These are phyloP conservation scores for Andricus curvator DNA, from an alignment of 2,888 invertebrate species.

Conservation along the genomic window DNA sequence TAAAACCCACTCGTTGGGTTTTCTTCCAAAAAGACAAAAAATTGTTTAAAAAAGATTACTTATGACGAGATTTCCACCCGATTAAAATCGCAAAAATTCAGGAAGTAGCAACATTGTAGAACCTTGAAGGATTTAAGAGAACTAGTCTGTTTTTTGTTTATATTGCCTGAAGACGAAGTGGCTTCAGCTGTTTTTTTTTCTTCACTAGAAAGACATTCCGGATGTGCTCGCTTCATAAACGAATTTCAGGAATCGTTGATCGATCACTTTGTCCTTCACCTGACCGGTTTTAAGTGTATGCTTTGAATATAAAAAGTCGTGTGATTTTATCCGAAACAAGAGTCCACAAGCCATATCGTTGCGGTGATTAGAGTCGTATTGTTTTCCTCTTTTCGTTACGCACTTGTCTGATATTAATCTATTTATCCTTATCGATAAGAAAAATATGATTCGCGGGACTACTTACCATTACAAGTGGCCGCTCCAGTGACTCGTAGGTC, in stretches of 20 bases:
- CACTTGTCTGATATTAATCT: conserved; percentile 23
- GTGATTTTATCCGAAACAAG: conserved; percentile 33
- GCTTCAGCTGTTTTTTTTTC: conserved; percentile 35
- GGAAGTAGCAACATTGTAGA: conserved; percentile 29
- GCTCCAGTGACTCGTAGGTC: conserved; percentile 85
- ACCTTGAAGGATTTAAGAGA: conserved; percentile 21
- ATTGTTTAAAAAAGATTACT: neutral
- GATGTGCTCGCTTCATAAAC: conserved; percentile 20
- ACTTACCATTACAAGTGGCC: conserved; percentile 86
- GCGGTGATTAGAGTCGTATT: conserved; percentile 26
- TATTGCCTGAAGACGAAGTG: conserved; percentile 22
- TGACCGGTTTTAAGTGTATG: conserved; percentile 6
- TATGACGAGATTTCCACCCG: neutral
- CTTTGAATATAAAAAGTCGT: conserved; percentile 1
- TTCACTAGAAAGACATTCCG: neutral
- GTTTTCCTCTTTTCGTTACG: conserved; percentile 35
- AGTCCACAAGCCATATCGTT: conserved; percentile 24
- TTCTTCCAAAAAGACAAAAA: conserved; percentile 9
- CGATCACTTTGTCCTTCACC: conserved; percentile 33
- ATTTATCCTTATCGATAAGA: conserved; percentile 1
- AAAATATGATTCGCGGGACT: conserved; percentile 41
- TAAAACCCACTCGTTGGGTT: neutral
- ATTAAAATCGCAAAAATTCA: conserved; percentile 31
- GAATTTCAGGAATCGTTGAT: conserved; percentile 37
- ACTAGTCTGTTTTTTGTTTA: conserved; percentile 28